A percentile compares a stretch with the other conserved stretches of the same genome.
Conservation (phyloP, 1,140 invertebrate species). For the Diuraphis noxia region DNA sequence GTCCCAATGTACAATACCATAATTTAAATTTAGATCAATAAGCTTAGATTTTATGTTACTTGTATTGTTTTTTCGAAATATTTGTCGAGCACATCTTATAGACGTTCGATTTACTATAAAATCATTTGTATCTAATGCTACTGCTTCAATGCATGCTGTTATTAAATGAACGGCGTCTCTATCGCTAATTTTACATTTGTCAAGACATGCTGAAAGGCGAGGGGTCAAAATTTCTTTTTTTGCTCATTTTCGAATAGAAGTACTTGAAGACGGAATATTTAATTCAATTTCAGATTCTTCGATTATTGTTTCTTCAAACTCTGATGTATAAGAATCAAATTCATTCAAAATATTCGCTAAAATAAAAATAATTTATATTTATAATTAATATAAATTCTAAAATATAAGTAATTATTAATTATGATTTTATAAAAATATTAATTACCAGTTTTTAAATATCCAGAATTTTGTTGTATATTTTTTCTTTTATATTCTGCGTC, state of each 20-base stretch:
- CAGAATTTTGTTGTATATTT: neutral
- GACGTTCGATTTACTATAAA: neutral
- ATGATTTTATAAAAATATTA: neutral
- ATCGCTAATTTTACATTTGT: too few species aligned
- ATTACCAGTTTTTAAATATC: conserved; percentile 1
- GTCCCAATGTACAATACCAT: conserved; percentile 55
- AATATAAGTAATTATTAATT: neutral
- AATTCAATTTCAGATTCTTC: neutral
- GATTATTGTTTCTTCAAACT: neutral
- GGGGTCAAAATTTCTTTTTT: too few species aligned
- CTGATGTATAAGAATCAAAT: neutral
- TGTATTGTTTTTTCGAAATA: conserved; percentile 7
- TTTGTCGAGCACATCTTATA: neutral
- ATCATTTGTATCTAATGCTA: neutral
- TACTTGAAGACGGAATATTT: neutral
- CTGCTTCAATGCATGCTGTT: too few species aligned
- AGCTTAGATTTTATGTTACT: conserved; percentile 37
- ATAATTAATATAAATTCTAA: neutral
- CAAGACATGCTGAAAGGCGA: too few species aligned
- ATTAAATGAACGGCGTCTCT: too few species aligned
- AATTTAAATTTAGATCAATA: neutral
- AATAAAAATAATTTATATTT: neutral
- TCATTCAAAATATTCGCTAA: neutral
- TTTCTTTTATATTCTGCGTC: neutral
- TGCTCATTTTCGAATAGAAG: neutral